A percentile compares a stretch with the other conserved stretches of the same genome.
These are phyloP conservation scores for Odocoileus virginianus DNA, from an alignment of 2,113 vertebrate genomes.

Conservation along the genomic window DNA sequence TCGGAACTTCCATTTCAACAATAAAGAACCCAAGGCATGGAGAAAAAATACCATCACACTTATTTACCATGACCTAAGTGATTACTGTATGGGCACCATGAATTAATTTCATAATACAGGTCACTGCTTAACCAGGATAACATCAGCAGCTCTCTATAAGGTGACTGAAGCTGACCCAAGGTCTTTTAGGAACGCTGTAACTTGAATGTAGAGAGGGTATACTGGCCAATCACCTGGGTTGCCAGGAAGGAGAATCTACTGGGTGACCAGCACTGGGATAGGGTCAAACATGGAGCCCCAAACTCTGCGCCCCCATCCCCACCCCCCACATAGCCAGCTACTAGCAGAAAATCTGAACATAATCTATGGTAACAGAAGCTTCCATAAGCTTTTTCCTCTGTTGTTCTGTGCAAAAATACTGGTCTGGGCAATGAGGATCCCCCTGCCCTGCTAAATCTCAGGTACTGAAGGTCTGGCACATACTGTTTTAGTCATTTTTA, in stretches of 20 bases:
- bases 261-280: neutral
- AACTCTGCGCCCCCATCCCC: neutral
- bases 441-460: neutral
- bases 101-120: neutral
- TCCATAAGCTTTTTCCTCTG: neutral
- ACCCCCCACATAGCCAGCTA: neutral
- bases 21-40: neutral
- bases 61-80: neutral
- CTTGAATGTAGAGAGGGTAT: neutral
- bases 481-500: neutral
- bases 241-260: neutral
- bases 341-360: neutral
- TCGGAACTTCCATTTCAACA: neutral
- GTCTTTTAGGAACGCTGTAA: neutral
- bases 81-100: neutral
- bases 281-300: neutral
- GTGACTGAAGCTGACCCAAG: neutral
- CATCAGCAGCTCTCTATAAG: neutral
- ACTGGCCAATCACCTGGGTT: neutral
- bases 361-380: neutral
- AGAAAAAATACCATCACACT: neutral
- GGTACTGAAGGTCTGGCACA: neutral
- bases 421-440: neutral
- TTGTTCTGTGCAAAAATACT: neutral
- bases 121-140: neutral